Conservation (phyloP, 92 coral and sea anemone genomes). For the Epizoanthus illoricatus region DNA sequence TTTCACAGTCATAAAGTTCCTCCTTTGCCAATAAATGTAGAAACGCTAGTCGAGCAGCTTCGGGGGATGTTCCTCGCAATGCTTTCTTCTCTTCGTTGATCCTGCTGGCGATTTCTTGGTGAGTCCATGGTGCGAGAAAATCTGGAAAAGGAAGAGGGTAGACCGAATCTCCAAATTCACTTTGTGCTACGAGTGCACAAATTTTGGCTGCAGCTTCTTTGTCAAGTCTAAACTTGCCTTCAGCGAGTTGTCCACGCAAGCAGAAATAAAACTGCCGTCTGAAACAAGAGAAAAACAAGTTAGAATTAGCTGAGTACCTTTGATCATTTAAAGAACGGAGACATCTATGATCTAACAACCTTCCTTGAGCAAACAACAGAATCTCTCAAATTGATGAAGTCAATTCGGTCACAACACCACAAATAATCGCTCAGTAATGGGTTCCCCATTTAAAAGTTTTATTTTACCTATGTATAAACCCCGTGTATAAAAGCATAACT, state of each 20-base stretch:
- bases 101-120: constrained; percentile 67
- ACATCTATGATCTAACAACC: not conserved
- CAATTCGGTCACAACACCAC: not conserved
- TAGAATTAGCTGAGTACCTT: not conserved
- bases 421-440: not conserved
- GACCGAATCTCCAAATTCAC: constrained; percentile 75
- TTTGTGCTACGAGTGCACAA: constrained; percentile 88
- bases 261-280: constrained; percentile 94
- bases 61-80: constrained; percentile 72
- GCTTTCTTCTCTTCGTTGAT: constrained; percentile 63
- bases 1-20: constrained; percentile 90
- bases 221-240: constrained; percentile 78
- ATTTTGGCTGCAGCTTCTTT: constrained; percentile 73
- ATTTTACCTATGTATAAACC: not conserved
- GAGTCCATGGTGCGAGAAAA: constrained; percentile 69
- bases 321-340: constrained; percentile 9
- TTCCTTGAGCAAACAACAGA: constrained; percentile 22
- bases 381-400: constrained; percentile 19
- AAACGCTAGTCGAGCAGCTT: constrained; percentile 78
- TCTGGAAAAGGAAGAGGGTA: constrained; percentile 49
- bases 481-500: not conserved
- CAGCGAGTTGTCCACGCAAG: constrained; percentile 74
- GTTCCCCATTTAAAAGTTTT: not conserved
- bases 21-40: constrained; percentile 79
- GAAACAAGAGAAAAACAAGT: constrained; percentile 36